Conservation (phyloP, 2,888 invertebrate species). For the Drosophila conformis region DNA sequence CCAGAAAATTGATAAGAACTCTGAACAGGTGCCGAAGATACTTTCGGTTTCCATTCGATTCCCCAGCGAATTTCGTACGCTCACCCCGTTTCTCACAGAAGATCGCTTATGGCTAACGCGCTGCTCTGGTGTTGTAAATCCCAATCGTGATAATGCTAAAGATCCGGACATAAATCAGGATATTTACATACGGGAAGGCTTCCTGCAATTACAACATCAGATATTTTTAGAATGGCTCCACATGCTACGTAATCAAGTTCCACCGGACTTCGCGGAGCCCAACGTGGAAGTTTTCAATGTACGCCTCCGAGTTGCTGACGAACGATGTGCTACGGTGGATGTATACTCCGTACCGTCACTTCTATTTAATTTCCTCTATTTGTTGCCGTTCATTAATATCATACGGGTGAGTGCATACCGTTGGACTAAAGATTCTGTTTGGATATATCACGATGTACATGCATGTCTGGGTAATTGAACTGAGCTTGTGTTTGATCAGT, state of each 20-base stretch:
- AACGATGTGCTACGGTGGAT: constrained; percentile 43
- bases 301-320: constrained; percentile 32
- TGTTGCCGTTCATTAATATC: constrained; percentile 74
- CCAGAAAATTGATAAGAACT: neutral
- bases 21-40: constrained; percentile 23
- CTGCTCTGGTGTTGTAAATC: constrained; percentile 64
- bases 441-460: neutral
- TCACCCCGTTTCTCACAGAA: constrained; percentile 50
- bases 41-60: constrained; percentile 68
- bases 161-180: constrained; percentile 52
- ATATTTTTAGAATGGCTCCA: constrained; percentile 70
- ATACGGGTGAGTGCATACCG: constrained; percentile 59
- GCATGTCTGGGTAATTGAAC: neutral
- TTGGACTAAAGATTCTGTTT: neutral
- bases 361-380: constrained; percentile 70
- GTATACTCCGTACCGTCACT: constrained; percentile 56
- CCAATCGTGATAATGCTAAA: constrained; percentile 38
- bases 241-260: neutral
- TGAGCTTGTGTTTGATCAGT: neutral
- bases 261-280: constrained; percentile 23
- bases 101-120: constrained; percentile 77
- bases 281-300: constrained; percentile 54
- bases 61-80: constrained; percentile 75
- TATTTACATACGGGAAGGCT: constrained; percentile 79
- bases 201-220: constrained; percentile 76